Base-by-base conservation (phyloP, 2,797 vertebrate species). In the Syndactyla subalaris region DNA sequence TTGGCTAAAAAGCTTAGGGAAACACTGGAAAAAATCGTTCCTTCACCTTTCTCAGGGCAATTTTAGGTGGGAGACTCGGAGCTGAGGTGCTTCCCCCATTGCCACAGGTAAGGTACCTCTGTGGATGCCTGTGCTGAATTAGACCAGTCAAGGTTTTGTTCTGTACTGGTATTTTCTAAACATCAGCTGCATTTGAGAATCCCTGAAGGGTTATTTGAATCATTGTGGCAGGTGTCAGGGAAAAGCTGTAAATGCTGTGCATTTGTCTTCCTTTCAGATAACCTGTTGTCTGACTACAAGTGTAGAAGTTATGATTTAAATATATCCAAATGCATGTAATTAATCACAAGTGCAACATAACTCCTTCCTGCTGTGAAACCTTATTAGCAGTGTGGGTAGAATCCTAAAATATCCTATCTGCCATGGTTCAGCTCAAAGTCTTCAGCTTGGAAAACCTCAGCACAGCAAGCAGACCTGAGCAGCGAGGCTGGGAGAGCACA, bases 261-360 rank as follows among this genome's bases (percentile, higher is more conserved):
- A 2, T 87, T 79, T 85, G 27, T 80, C 89, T 94, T 85, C 46
- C 13, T 48, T 91, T 68, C 46, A 74, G 66, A 78, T 88, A 87
- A 88, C 87, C 82, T 91, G 72, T 73, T 93, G 67, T 82, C 63
- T 58, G n/a, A 88, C 67, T 62, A 52, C 48, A 73, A 70, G 85
- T 14, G 49, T 62, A 62, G 54, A 94, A 88, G 36, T 80, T 85
- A 66, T 11, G 58, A 85, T 95, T 93, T 93, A 94, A 89, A 95
- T 94, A 58, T 71, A 92, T 80, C 81, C 89, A 93, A 96, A 91
- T 59, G 75, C 75, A 22, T 91, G 78, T 88, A 83, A 93, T 96
- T 95, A 96, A 93, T 82, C 78, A 93, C 58, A 89, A 92, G 75
- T 65, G 68, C 91, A 96, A 84, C 84, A 88, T 68, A 85, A 62